phyloP scores from a whole-genome alignment of 2,113 vertebrate species.

The Hypocryptadius cinnamomeus region DNA sequence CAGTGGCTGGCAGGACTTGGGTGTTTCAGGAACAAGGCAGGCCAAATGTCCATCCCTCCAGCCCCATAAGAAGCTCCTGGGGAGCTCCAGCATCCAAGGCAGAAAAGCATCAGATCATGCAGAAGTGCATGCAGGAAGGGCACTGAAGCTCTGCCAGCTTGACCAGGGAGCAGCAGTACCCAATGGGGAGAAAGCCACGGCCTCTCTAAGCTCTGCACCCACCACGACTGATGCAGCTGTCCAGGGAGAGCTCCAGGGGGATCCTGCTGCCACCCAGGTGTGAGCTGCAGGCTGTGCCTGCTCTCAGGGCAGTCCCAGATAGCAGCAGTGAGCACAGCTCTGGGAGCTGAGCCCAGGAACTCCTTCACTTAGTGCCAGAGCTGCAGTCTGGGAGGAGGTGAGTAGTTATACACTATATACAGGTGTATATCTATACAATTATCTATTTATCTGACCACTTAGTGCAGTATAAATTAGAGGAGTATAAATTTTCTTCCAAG shows the following conservation, averaged over 20 bases:
- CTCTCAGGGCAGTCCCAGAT: background rate
- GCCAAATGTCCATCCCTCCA: too few relatives aligned
- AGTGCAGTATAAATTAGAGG: background rate
- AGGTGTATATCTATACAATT: too few relatives aligned
- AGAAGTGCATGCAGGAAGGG: background rate
- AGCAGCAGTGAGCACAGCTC: background rate
- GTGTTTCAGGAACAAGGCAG: background rate
- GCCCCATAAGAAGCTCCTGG: background rate
- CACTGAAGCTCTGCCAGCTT: background rate
- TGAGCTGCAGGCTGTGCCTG: background rate
- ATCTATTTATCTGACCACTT: background rate
- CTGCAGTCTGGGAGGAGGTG: background rate
- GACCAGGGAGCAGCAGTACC: background rate
- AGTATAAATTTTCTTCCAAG: background rate
- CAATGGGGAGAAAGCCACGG: fast-evolving
- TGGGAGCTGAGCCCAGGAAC: background rate
- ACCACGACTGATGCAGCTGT: background rate
- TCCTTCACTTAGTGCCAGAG: background rate
- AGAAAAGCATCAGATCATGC: background rate
- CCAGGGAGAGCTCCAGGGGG: background rate
- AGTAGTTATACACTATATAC: background rate
- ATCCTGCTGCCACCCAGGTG: background rate
- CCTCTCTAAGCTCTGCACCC: background rate
- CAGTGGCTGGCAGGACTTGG: background rate
- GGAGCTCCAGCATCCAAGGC: background rate